Evolutionary conservation across 1,140 invertebrate genomes (phyloP).

Genomic region (Gonioctena quinquepunctata): DNA sequence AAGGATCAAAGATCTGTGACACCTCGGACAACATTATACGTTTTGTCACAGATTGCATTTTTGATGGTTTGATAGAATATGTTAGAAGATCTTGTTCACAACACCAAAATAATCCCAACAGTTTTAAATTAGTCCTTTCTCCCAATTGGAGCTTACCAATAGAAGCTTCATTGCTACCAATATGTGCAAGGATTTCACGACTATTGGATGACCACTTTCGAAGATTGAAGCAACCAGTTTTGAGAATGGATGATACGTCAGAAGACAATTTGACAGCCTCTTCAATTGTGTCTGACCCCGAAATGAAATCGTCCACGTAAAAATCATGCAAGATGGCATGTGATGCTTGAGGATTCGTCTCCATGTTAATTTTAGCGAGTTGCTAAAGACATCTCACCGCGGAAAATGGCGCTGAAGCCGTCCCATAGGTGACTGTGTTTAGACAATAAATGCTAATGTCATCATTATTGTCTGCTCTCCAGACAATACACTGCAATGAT

Average conservation of each 20-base stretch:
- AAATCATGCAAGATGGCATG: slow-evolving; percentile 46
- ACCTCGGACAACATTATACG: slow-evolving; percentile 7
- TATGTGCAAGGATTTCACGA: background rate
- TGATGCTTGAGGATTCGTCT: slow-evolving; percentile 32
- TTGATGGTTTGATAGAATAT: slow-evolving; percentile 16
- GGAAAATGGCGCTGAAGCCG: background rate
- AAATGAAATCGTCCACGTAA: slow-evolving; percentile 57
- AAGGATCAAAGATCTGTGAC: slow-evolving; percentile 45
- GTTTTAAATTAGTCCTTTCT: slow-evolving; percentile 12
- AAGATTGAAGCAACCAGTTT: background rate
- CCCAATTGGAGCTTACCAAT: background rate
- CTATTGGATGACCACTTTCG: background rate
- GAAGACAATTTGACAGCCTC: background rate
- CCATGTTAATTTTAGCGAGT: background rate
- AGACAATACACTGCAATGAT: background rate
- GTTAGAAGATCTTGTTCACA: slow-evolving; percentile 7
- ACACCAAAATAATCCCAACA: slow-evolving; percentile 26
- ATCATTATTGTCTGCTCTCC: background rate
- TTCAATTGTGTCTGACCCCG: slow-evolving; percentile 38
- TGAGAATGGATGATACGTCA: background rate
- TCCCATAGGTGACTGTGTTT: background rate
- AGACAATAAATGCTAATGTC: background rate
- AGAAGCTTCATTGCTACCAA: background rate
- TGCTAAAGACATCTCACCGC: background rate
- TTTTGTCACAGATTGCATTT: background rate